These are phyloP conservation scores for Eupsittula cactorum DNA, from an alignment of 2,113 vertebrate species.

Conservation along the genomic window DNA sequence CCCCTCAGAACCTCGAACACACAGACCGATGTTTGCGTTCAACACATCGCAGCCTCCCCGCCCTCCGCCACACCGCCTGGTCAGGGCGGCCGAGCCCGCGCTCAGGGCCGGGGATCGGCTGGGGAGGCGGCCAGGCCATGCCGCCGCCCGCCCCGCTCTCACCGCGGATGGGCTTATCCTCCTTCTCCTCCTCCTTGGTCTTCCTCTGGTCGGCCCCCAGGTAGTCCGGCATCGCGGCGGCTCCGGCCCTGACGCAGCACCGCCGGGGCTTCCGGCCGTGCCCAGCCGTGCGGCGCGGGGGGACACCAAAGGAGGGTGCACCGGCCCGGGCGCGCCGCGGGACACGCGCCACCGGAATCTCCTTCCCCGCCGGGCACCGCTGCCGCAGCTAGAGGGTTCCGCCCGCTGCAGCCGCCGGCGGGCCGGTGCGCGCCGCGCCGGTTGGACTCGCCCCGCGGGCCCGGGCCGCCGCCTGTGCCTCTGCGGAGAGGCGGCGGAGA, in stretches of 20 bases:
- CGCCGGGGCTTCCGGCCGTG: neutral
- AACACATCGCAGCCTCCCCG: neutral
- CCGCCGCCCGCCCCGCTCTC: neutral
- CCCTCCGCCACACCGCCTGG: too few relatives aligned
- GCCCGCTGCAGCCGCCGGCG: neutral
- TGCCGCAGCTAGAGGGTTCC: neutral
- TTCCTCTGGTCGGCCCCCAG: conserved; percentile 92
- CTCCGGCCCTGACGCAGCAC: conserved; percentile 71
- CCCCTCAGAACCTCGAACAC: neutral
- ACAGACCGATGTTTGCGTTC: neutral
- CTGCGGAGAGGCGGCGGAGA: too few relatives aligned
- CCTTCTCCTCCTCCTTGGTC: conserved; percentile 91
- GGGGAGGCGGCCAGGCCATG: neutral
- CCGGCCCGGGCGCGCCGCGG: neutral
- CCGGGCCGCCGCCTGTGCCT: too few relatives aligned
- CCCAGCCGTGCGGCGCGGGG: neutral
- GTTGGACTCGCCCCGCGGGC: neutral
- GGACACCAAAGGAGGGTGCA: neutral
- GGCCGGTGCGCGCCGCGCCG: too few relatives aligned
- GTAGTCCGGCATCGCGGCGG: conserved; percentile 88
- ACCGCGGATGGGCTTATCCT: conserved; percentile 91
- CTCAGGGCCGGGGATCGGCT: too few relatives aligned
- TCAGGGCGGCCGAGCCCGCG: neutral
- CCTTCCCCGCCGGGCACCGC: neutral
- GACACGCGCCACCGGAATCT: fast-evolving